Conservation (phyloP, 2,888 invertebrate genomes). For the Diarsia mendica region DNA sequence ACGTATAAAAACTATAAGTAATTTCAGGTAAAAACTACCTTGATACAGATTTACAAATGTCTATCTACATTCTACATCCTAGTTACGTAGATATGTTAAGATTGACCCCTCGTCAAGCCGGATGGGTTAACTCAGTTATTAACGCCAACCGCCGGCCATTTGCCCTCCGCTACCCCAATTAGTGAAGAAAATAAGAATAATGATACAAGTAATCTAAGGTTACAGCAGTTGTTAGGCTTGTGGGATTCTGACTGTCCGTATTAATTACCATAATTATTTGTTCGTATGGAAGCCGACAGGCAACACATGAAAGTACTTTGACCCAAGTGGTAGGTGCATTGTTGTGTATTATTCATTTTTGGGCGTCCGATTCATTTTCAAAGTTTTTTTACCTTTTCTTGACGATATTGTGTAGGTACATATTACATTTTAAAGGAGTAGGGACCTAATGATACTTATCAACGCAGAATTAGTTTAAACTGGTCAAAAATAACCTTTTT, state of each 20-base stretch:
- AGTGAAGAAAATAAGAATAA: constrained; percentile 28
- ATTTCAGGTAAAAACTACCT: neutral
- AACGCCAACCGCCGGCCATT: constrained; percentile 26
- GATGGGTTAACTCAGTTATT: constrained; percentile 21
- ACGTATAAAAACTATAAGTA: neutral
- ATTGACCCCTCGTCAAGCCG: constrained; percentile 1
- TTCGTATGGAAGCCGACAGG: neutral
- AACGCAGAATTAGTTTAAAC: neutral
- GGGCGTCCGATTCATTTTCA: neutral
- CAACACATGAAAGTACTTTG: neutral
- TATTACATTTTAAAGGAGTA: too few relatives aligned
- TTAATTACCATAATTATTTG: constrained; percentile 6
- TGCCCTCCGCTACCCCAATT: constrained; percentile 37
- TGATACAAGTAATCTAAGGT: constrained; percentile 25
- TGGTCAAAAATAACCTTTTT: neutral
- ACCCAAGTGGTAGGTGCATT: neutral
- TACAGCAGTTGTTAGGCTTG: constrained; percentile 28
- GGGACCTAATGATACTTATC: neutral
- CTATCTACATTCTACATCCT: neutral
- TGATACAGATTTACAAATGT: neutral
- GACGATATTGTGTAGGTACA: too few relatives aligned
- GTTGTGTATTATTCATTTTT: neutral
- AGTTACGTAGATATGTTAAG: neutral
- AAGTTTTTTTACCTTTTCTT: neutral
- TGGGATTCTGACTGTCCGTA: neutral